Evolutionary conservation across 1,140 invertebrate species (phyloP), one percentile per base, ranked within the genome.

Genomic region (Danaus plexippus): DNA sequence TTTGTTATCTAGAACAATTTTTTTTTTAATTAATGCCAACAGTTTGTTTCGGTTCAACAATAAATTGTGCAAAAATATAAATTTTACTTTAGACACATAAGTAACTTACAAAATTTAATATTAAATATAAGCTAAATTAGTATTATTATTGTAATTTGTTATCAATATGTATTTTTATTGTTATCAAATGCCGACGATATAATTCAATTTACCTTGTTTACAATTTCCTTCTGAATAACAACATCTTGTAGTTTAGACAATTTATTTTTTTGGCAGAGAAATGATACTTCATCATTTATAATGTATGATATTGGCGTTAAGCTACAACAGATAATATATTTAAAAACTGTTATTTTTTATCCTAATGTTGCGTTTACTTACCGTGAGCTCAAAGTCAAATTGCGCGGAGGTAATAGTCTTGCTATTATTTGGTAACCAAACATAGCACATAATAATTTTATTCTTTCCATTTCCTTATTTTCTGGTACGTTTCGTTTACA

Each of bases 391-490:
- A 81, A 55, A 45, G 50, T 57, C 55, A 76, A 57, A 50, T 73
- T 68, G 10, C 67, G 32, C 1, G 68, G 62, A n/a, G 52, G 63
- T 11, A 59, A 61, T 43, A 81, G 52, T 58, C 63, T 68, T 15
- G 63, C 50, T 18, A 65, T 57, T 52, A 79, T 69, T 68, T 67
- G 75, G 47, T 71, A 60, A 40, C 66, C 71, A 60, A 83, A 77
- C 49, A 70, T 43, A 9, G 61, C 64, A 59, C 72, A 70, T 45
- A 78, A 63, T 32, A 63, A 32, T 49, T 52, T 61, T 1, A 43
- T 32, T 43, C 46, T 44, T 11, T 54, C 22, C 9, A 41, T 40
- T 5, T 54, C 13, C 42, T 50, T 50, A 0, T 10, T 40, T 41
- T 45, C 12, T 40, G 18, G 22, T 32, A 32, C 22, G 7, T 32